Evolutionary conservation across 2,113 vertebrate genomes (phyloP).

Genomic region (Toxostoma redivivum): DNA sequence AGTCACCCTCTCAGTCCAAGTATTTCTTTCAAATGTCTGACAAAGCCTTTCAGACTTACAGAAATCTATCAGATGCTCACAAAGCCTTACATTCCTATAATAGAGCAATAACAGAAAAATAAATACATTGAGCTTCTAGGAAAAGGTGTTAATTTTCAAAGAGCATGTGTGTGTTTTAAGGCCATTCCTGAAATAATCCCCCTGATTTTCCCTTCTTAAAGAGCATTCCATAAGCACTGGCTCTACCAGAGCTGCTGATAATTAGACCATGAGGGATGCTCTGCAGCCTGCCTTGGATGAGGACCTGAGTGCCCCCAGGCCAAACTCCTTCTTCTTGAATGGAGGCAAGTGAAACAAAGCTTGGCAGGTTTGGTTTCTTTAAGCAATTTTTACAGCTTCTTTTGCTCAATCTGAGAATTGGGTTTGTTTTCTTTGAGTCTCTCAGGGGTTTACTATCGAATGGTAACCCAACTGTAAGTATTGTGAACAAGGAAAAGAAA

Average conservation of each 20-base stretch:
- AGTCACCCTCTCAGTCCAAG: not conserved
- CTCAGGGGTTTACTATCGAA: not conserved
- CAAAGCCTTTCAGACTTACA: not conserved
- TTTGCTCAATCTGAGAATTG: not conserved
- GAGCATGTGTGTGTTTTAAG: not conserved
- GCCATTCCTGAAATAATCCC: not conserved
- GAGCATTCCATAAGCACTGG: not conserved
- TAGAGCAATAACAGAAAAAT: not conserved
- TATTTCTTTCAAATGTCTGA: not conserved
- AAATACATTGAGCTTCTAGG: not conserved
- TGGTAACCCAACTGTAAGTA: not conserved
- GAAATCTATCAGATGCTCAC: not conserved
- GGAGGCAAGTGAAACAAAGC: not conserved
- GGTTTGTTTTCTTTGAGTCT: not conserved
- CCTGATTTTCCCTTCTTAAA: not conserved
- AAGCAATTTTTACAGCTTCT: not conserved
- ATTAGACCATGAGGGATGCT: conserved; percentile 47
- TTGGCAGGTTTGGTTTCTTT: not conserved
- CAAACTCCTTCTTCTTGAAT: not conserved
- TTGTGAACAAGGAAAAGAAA: not conserved
- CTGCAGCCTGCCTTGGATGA: not conserved
- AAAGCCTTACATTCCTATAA: not conserved
- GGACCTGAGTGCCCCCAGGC: not conserved
- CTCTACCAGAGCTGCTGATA: not conserved
- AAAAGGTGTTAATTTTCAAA: not conserved